Evolutionary conservation across 2,113 vertebrate genomes (phyloP).

Genomic region (Amia ocellicauda): DNA sequence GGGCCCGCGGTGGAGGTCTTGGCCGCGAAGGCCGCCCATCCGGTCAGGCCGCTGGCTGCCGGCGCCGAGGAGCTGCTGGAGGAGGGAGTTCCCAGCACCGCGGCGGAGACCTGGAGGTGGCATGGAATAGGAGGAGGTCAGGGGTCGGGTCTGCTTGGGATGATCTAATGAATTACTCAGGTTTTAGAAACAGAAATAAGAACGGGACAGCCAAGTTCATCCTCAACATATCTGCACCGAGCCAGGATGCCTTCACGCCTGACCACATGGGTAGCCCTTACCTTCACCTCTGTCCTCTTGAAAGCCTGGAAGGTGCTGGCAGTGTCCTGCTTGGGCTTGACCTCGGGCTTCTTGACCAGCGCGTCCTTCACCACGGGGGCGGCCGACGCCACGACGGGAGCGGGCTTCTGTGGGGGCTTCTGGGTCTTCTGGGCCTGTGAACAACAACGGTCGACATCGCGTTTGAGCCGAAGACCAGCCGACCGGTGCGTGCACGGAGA

Average conservation of each 20-base stretch:
- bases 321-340: constrained; percentile 84
- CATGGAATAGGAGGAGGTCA: too few relatives aligned
- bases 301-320: constrained; percentile 88
- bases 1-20: constrained; percentile 81
- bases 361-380: constrained; percentile 87
- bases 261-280: too few relatives aligned
- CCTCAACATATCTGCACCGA: too few relatives aligned
- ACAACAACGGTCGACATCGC: neutral
- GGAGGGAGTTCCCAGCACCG: constrained; percentile 75
- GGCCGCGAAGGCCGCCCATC: constrained; percentile 94
- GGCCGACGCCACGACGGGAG: constrained; percentile 76
- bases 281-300: constrained; percentile 96
- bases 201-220: too few relatives aligned
- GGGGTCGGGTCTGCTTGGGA: neutral
- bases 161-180: too few relatives aligned
- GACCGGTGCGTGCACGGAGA: neutral
- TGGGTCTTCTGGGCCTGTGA: constrained; percentile 87
- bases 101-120: constrained; percentile 67
- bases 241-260: too few relatives aligned
- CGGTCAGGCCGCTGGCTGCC: constrained; percentile 82
- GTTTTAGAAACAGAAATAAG: too few relatives aligned
- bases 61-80: constrained; percentile 70
- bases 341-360: constrained; percentile 87
- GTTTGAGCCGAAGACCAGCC: constrained; percentile 1
- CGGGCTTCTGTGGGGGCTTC: constrained; percentile 90